Evolutionary conservation across 2,797 vertebrate species (phyloP).

Genomic region (Spinus olivaceus): DNA sequence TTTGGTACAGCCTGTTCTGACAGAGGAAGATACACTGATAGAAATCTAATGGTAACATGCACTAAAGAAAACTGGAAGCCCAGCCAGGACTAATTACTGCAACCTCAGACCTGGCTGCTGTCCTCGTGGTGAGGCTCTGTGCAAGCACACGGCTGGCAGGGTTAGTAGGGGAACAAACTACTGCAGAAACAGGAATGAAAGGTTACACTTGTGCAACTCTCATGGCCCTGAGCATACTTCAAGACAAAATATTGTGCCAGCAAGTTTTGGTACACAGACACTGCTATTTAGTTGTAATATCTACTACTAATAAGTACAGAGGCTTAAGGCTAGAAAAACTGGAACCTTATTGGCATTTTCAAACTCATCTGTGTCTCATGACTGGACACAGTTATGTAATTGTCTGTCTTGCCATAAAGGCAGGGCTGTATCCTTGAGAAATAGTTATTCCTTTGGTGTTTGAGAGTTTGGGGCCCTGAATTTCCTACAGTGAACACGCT

Average conservation of each 20-base stretch:
- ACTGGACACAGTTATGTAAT: not conserved
- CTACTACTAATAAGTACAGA: not conserved
- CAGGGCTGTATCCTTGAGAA: not conserved
- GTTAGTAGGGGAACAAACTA: not conserved
- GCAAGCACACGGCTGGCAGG: not conserved
- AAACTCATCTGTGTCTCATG: not conserved
- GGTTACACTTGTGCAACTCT: not conserved
- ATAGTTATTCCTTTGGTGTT: not conserved
- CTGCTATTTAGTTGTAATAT: not conserved
- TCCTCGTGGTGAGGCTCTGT: rapidly evolving
- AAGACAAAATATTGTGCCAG: not conserved
- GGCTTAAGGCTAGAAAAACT: not conserved
- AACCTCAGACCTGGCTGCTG: constrained; percentile 30
- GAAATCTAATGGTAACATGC: constrained; percentile 26
- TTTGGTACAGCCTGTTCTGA: not conserved
- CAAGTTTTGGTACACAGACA: not conserved
- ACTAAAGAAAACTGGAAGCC: constrained; percentile 13
- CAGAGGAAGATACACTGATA: not conserved
- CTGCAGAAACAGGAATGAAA: not conserved
- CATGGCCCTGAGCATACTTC: not conserved
- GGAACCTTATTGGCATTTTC: not conserved
- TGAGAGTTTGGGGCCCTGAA: not conserved
- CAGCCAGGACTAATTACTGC: constrained; percentile 37
- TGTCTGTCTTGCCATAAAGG: not conserved
- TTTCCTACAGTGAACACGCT: not conserved